These are phyloP conservation scores for Oryctolagus cuniculus DNA, from an alignment of 2,113 vertebrate species.

Conservation along the genomic window DNA sequence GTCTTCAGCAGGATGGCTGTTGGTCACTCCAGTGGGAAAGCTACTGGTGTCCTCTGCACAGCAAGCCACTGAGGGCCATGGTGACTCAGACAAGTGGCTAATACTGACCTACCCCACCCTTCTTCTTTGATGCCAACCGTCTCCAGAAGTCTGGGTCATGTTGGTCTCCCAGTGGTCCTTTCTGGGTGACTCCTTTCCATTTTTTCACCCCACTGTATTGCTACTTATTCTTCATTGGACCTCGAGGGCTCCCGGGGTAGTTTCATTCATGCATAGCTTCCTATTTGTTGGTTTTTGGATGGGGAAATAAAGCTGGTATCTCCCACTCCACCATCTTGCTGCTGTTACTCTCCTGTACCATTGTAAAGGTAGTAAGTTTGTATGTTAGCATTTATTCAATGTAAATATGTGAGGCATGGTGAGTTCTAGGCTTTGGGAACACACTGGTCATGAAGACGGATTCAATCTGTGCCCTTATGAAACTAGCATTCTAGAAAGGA, in stretches of 20 bases:
- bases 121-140: neutral
- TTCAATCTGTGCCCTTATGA: neutral
- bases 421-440: neutral
- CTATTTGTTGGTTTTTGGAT: neutral
- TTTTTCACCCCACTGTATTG: neutral
- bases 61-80: neutral
- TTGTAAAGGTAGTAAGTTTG: conserved; percentile 18
- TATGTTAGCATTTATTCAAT: neutral
- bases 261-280: neutral
- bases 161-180: neutral
- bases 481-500: conserved; percentile 17
- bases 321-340: neutral
- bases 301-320: neutral
- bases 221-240: neutral
- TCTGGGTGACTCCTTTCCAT: neutral
- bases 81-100: neutral
- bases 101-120: neutral
- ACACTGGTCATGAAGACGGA: neutral
- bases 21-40: neutral
- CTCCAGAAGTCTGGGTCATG: neutral
- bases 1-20: neutral
- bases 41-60: neutral
- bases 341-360: neutral
- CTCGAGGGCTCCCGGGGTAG: neutral
- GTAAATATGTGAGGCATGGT: neutral